phyloP scores from a whole-genome alignment of 2,888 invertebrate species.

The Drosophila pegasa region DNA sequence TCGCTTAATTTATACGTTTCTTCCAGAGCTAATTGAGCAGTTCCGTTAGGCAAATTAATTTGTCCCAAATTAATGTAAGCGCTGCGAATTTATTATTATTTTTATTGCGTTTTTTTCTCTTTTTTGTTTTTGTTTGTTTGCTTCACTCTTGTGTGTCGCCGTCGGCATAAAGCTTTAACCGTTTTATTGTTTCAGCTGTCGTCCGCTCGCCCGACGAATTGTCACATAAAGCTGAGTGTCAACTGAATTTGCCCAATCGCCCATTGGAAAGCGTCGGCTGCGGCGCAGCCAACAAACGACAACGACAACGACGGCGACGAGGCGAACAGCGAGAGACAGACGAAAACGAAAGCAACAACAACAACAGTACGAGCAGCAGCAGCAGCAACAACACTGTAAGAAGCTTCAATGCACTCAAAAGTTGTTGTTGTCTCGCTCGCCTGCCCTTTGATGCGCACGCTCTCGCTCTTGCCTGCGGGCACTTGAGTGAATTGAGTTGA shows the following conservation, averaged over 20 bases:
- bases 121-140: slow-evolving; percentile 14
- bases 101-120: slow-evolving; percentile 16
- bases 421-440: slow-evolving; percentile 41
- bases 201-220: slow-evolving; percentile 76
- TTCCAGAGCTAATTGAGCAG: slow-evolving; percentile 61
- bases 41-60: slow-evolving; percentile 75
- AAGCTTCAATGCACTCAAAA: slow-evolving; percentile 51
- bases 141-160: slow-evolving; percentile 36
- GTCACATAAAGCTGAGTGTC: slow-evolving; percentile 79
- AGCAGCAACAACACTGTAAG: slow-evolving; percentile 24
- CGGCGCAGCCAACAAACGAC: slow-evolving; percentile 8
- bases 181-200: slow-evolving; percentile 40
- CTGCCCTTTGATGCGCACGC: slow-evolving; percentile 43
- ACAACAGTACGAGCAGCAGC: slow-evolving; percentile 4
- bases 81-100: slow-evolving; percentile 12
- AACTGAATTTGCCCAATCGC: slow-evolving; percentile 67
- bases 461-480: slow-evolving; percentile 23
- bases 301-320: slow-evolving; percentile 22
- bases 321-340: slow-evolving; percentile 16
- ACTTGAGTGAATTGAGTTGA: slow-evolving; percentile 53
- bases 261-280: slow-evolving; percentile 52
- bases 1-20: slow-evolving; percentile 24
- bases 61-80: slow-evolving; percentile 59
- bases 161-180: slow-evolving; percentile 59
- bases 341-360: slow-evolving; percentile 4